These are phyloP conservation scores for Dichetophora obliterata DNA, from an alignment of 2,888 invertebrate genomes.

Conservation along the genomic window DNA sequence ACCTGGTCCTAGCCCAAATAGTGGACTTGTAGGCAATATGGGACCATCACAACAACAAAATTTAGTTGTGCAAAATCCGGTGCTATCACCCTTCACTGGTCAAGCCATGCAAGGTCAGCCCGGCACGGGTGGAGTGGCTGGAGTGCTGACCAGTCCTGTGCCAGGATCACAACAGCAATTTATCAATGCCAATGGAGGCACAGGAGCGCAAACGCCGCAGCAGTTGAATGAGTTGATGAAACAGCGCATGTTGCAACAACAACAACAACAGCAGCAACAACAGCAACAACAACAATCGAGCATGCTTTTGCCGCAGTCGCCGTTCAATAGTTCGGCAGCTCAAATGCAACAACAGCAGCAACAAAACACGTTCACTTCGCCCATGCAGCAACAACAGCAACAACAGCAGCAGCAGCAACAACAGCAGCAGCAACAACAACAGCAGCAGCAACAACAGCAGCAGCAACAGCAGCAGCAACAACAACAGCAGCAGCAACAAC, in stretches of 20 bases:
- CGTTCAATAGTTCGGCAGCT: constrained; percentile 56
- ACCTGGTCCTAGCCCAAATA: constrained; percentile 83
- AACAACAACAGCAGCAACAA: constrained; percentile 45
- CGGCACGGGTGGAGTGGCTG: constrained; percentile 50
- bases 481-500: constrained; percentile 47
- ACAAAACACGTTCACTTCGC: constrained; percentile 56
- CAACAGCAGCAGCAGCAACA: constrained; percentile 47
- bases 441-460: constrained; percentile 51
- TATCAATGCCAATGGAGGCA: constrained; percentile 74
- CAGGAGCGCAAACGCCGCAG: constrained; percentile 58
- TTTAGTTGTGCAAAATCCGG: constrained; percentile 74
- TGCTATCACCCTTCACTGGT: constrained; percentile 79
- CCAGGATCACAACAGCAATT: constrained; percentile 65
- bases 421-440: constrained; percentile 58
- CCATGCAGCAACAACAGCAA: constrained; percentile 52
- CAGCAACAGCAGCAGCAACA: constrained; percentile 53
- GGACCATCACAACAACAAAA: constrained; percentile 74
- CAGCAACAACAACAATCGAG: constrained; percentile 57
- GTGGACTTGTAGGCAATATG: constrained; percentile 57
- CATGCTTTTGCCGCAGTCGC: constrained; percentile 55
- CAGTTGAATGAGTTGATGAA: constrained; percentile 75
- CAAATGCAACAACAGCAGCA: constrained; percentile 54
- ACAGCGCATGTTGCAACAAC: constrained; percentile 57
- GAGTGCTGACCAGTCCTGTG: constrained; percentile 62
- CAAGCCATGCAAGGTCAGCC: constrained; percentile 69